Base-by-base conservation (phyloP, 1,140 invertebrate genomes). In the Aphaenogaster floridana region DNA sequence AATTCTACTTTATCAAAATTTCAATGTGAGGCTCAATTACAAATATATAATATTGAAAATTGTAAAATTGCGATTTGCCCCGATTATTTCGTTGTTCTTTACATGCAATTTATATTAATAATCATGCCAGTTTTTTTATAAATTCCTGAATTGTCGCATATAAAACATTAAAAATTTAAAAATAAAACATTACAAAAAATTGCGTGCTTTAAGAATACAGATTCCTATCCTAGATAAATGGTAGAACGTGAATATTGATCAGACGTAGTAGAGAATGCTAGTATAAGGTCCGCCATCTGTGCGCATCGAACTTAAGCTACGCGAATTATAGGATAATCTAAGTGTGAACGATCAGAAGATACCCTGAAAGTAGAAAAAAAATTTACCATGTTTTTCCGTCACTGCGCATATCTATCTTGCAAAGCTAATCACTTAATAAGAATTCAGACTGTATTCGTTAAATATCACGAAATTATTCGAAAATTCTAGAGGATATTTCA, bases 271-370 rank as follows among this genome's bases (percentile, higher is more conserved):
- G 86, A 88, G 21, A 63, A 57, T 9, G 34, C 84, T 68, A 69
- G 88, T 86, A 77, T 92, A 86, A n/a, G 72, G 84, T 28, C 79
- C 61, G 93, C 93, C 93, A 93, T 93, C 93, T 93, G 45, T 89
- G 48, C 79, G 86, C 9, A 17, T 39, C 28, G 8, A 34, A 50
- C 21, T 39, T 42, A 93, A 90, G 71, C 90, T 87, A 66, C 9
- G 21, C 21, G 74, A 68, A 7, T 39, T 52, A 66, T 54, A 64
- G 45, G 17, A 79, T 21, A 5, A 11, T 45, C 34, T 52, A 50
- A 3, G 4, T 21, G 21, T 11, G 1, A 76, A 61, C 8, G 15
- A 84, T 76, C 48, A 61, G 28, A 36, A 59, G 2, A 68, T 45
- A 34, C 28, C 17, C 13, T 21, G 4, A 48, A 45, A 42, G 21